These are phyloP conservation scores for Adoxophyes honmai DNA, from an alignment of 1,140 invertebrate species.

Conservation along the genomic window DNA sequence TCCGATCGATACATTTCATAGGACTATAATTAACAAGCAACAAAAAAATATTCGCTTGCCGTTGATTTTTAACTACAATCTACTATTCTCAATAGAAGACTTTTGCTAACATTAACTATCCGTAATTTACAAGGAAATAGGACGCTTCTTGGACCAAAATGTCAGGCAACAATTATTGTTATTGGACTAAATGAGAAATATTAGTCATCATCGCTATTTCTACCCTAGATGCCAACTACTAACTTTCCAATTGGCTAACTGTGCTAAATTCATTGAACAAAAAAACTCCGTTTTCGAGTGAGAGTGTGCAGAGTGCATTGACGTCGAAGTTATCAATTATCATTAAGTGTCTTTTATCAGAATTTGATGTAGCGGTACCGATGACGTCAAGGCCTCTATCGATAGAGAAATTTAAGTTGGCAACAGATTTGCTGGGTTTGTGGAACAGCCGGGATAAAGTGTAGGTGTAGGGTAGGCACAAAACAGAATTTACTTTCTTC, in stretches of 20 bases:
- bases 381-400: slow-evolving; percentile 7
- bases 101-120: no score
- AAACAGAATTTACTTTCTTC: not conserved
- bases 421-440: not conserved
- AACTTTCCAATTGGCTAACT: slow-evolving; percentile 7
- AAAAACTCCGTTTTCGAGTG: slow-evolving; percentile 6
- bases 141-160: no score
- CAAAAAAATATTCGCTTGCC: no score
- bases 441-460: not conserved
- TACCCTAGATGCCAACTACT: no score
- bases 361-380: slow-evolving; percentile 5
- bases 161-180: slow-evolving; percentile 20
- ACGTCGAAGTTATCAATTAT: slow-evolving; percentile 30
- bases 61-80: no score
- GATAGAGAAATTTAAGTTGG: slow-evolving; percentile 7
- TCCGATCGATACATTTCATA: not conserved
- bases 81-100: no score
- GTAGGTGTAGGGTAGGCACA: not conserved
- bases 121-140: no score
- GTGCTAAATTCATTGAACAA: slow-evolving; percentile 2
- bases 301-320: slow-evolving; percentile 26
- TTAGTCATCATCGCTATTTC: no score
- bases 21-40: not conserved
- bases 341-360: slow-evolving; percentile 15
- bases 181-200: slow-evolving; percentile 12